Evolutionary conservation across 2,888 invertebrate species (phyloP), one percentile per base, ranked within the genome.

Genomic region (Drosophila austrosaltans): DNA sequence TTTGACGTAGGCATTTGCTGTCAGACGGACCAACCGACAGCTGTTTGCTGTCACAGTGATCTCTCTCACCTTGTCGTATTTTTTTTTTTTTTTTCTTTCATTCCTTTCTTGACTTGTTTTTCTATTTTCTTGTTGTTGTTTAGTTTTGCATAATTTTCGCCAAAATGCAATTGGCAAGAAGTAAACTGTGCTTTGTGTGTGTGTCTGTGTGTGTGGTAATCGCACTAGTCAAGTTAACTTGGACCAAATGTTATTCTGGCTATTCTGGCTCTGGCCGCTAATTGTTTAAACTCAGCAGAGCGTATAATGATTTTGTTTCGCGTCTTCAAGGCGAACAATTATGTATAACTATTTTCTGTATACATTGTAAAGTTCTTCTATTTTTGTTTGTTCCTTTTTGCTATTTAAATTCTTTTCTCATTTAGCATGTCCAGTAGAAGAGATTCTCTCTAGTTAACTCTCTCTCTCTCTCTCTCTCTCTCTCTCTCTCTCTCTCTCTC

Each of bases 31-130:
- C 22, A 25, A 48, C 48, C 48, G 79, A 81, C 84, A 84, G 85
- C 79, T 87, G 84, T 82, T 82, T 54, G 81, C 79, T 85, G 84
- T 79, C 85, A 81, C 87, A 75, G 66, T 80, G 74, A 40, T 53
- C 77, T 80, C 81, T 83, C 78, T 82, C 77, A 82, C 75, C 85
- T 76, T 79, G 68, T 66, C 66, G 63, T 0, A 16, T 54, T 16
- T 48, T 65, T 1, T 42, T 48, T 10, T 44, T 57, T 70, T 67
- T 71, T 69, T 10, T 36, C 36, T 36, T 36, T 36, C 10, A 7
- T 36, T 36, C 36, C 10, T 36, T 36, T 36, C 36, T 8, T 36
- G 7, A 1, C 36, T 36, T 36, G 36, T 36, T 36, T 32, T 36
- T 7, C 8, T 36, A 8, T 36, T 36, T 36, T 7, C 36, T 36